Conservation (phyloP, 2,797 vertebrate genomes). For the Phoeniculus purpureus region DNA sequence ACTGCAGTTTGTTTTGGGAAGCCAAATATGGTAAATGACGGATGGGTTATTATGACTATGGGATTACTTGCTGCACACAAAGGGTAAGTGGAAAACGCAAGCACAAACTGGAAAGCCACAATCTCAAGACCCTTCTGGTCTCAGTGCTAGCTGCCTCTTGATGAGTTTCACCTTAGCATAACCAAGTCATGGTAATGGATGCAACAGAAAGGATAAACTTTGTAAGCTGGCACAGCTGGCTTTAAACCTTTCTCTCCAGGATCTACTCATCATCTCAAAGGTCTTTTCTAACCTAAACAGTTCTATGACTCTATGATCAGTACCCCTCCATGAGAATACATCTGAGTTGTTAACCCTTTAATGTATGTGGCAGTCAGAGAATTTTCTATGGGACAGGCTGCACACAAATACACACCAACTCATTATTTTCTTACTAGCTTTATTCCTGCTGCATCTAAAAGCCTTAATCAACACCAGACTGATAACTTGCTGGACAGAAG, state of each 20-base stretch:
- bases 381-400: not conserved
- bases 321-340: not conserved
- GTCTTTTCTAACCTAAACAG: too few species aligned
- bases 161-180: not conserved
- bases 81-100: not conserved
- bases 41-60: not conserved
- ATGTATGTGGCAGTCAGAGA: not conserved
- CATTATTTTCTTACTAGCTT: not conserved
- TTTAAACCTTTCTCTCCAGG: not conserved
- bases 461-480: not conserved
- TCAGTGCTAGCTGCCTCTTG: not conserved
- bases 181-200: not conserved
- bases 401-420: not conserved
- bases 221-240: not conserved
- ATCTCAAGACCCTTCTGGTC: not conserved
- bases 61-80: not conserved
- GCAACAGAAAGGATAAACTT: not conserved
- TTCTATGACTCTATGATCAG: not conserved
- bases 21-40: conserved; percentile 25
- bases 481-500: not conserved
- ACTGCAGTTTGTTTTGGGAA: not conserved
- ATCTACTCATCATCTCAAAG: not conserved
- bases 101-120: not conserved
- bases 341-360: not conserved
- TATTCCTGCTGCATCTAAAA: not conserved